Conservation (phyloP, 2,113 vertebrate species). For the Eretmochelys imbricata region DNA sequence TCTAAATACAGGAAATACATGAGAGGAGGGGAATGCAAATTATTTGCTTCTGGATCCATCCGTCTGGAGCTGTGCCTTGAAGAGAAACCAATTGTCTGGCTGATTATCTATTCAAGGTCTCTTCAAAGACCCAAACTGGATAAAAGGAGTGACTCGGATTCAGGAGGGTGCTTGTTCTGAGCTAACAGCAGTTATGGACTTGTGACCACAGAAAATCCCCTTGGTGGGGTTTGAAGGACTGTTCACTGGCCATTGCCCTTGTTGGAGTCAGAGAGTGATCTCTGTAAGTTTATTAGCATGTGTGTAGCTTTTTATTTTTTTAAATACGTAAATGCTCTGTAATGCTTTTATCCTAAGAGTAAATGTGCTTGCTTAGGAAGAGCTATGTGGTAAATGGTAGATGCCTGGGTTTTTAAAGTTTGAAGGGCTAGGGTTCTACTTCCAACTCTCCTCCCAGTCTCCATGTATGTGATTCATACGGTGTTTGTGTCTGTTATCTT, state of each 20-base stretch:
- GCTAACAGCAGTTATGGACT: not conserved
- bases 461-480: not conserved
- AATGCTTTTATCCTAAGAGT: not conserved
- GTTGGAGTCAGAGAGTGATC: not conserved
- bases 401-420: not conserved
- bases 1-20: not conserved
- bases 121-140: not conserved
- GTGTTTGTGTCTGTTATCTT: not conserved
- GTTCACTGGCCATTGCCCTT: not conserved
- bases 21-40: not conserved
- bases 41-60: not conserved
- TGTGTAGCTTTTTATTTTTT: not conserved
- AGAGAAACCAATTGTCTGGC: not conserved
- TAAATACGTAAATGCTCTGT: not conserved
- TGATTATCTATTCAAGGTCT: not conserved
- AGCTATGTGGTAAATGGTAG: not conserved
- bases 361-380: not conserved
- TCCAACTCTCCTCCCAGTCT: not conserved
- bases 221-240: not conserved
- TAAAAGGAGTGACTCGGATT: not conserved
- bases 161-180: not conserved
- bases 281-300: not conserved
- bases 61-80: not conserved
- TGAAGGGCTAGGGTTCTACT: not conserved
- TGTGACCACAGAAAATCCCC: not conserved